Base-by-base conservation (phyloP, 2,113 vertebrate species). In the Syngnathus floridae region DNA sequence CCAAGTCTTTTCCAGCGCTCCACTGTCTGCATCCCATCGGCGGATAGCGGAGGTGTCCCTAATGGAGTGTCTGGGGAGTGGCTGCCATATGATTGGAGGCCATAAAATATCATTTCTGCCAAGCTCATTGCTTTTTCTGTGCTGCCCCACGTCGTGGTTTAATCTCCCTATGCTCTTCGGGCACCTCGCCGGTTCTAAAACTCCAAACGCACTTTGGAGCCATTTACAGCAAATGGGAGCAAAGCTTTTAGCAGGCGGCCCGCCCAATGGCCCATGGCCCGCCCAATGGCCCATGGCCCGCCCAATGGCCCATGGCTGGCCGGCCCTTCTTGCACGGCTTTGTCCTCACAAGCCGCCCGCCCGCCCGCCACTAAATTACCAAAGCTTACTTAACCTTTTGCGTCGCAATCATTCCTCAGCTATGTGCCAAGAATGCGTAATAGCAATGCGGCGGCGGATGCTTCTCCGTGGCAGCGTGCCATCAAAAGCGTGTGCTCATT, bases 301-400 rank as follows among this genome's bases (percentile, higher is more conserved):
- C 26, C 26, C 26, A 1, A 22, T 22, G 22, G 26, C 26, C 26
- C 1, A 26, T 26, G 26, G 26, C 26, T 2, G 65, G 74, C 73
- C 70, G 78, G 85, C 48, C 84, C 87, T 83, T 84, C 84, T 86
- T 86, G 71, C 61, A 10, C 69, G 70, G 65, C 1, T 71, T 64
- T 77, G 67, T 75, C 45, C 13, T 56, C 54, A 12, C 21, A 12
- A 4, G 11, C 11, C 3, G 35, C 54, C 35, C 26, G 13, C 17
- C 11, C 3, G 35, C 54, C 35, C 26, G 13, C 17, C 54, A 10
- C 54, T 35, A 56, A 35, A 35, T 17, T 35, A 56, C 54, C 0
- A 35, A 56, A 35, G 54, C 54, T 31, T 7, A 13, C 22, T 38
- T 1, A 4, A n/a, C 40, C 41, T 10, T 37, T n/a, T 71, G 36